A percentile compares a stretch with the other conserved stretches of the same genome.
Conservation (phyloP, 2,113 vertebrate species). For the Atherinomorus stipes region DNA sequence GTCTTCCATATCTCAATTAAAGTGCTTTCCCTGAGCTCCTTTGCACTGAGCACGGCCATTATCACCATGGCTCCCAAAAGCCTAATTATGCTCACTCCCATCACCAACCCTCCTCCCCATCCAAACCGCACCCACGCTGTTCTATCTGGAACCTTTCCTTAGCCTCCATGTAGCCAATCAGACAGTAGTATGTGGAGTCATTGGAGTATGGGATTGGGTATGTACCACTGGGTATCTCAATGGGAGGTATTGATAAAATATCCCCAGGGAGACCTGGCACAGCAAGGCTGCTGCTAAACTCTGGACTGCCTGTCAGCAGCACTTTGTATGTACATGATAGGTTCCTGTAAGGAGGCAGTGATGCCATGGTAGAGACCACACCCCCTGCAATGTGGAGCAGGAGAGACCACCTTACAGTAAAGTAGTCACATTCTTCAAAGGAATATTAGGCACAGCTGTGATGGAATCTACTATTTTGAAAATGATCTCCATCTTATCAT, state of each 20-base stretch:
- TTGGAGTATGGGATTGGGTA: conserved; percentile 40
- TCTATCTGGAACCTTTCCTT: conserved; percentile 67
- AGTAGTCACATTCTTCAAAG: conserved; percentile 40
- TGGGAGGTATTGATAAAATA: conserved; percentile 70
- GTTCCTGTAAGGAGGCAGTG: conserved; percentile 47
- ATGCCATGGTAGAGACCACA: conserved; percentile 15
- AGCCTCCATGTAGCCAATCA: conserved; percentile 65
- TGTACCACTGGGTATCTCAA: conserved; percentile 52
- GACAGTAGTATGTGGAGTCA: conserved; percentile 40
- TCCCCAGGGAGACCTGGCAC: conserved; percentile 57
- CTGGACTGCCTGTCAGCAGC: conserved; percentile 66
- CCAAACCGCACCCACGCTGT: conserved; percentile 48
- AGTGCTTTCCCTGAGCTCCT: conserved; percentile 72
- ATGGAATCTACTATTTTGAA: conserved; percentile 17
- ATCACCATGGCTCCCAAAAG: conserved; percentile 79
- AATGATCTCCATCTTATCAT: conserved; percentile 25
- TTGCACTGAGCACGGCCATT: conserved; percentile 70
- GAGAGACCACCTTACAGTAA: conserved; percentile 29
- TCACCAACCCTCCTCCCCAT: conserved; percentile 37
- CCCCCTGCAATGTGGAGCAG: conserved; percentile 32
- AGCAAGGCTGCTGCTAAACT: conserved; percentile 70
- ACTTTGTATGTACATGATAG: conserved; percentile 67
- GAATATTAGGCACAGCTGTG: conserved; percentile 11
- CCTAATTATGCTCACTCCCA: conserved; percentile 74
- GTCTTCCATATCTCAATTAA: conserved; percentile 80